Evolutionary conservation across 2,113 vertebrate species (phyloP).

Genomic region (Hassar affinis): DNA sequence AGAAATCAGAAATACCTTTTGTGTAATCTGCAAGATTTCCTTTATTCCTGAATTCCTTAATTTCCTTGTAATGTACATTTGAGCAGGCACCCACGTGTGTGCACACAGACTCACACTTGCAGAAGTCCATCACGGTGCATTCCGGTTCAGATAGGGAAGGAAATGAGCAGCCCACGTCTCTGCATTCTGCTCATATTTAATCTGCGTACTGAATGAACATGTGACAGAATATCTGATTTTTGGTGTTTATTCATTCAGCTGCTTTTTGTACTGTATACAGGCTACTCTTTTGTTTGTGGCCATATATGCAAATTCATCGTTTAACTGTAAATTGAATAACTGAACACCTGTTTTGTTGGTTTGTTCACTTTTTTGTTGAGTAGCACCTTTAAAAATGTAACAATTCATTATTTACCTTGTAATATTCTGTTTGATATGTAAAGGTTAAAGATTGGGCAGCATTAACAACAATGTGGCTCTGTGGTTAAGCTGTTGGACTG

Average conservation of each 20-base stretch:
- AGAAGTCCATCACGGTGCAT: slow-evolving; percentile 34
- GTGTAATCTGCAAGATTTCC: too few relatives aligned
- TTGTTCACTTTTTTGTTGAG: not conserved
- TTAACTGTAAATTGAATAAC: not conserved
- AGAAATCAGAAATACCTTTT: not conserved
- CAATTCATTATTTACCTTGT: not conserved
- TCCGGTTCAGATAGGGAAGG: slow-evolving; percentile 24
- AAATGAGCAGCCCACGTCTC: slow-evolving; percentile 16
- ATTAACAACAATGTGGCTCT: too few relatives aligned
- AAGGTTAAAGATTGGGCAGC: not conserved
- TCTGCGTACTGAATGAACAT: slow-evolving; percentile 10
- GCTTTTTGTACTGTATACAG: too few relatives aligned
- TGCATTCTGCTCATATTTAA: slow-evolving; percentile 17
- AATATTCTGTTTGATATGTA: not conserved
- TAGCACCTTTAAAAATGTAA: not conserved
- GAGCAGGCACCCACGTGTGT: not conserved
- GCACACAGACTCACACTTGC: slow-evolving; percentile 6
- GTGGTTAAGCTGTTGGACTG: too few relatives aligned
- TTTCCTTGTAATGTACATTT: not conserved
- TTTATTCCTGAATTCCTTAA: too few relatives aligned
- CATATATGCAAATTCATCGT: not conserved
- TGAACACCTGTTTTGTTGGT: not conserved
- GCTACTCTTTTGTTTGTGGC: not conserved
- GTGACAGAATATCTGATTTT: not conserved
- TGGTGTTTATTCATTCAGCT: slow-evolving; percentile 13